Evolutionary conservation across 2,113 vertebrate species (phyloP).

Genomic region (Dunckerocampus dactyliophorus): DNA sequence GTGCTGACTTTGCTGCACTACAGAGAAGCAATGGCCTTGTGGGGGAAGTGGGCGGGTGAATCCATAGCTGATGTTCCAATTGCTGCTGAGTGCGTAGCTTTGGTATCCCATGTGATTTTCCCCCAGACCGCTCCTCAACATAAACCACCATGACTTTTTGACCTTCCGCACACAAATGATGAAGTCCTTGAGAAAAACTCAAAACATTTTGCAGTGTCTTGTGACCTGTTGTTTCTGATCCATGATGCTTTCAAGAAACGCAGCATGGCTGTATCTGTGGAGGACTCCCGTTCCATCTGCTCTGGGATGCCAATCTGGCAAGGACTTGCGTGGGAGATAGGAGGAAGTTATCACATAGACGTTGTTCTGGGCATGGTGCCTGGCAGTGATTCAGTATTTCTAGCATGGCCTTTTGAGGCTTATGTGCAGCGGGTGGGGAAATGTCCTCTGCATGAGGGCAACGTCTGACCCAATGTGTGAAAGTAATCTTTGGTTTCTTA

Average conservation of each 20-base stretch:
- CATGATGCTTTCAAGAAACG: constrained; percentile 50
- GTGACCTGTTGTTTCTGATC: constrained; percentile 56
- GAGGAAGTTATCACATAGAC: constrained; percentile 49
- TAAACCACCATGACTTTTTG: constrained; percentile 24
- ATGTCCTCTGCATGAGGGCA: constrained; percentile 23
- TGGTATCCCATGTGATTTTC: background rate
- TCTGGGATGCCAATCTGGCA: constrained; percentile 33
- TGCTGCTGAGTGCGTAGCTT: constrained; percentile 30
- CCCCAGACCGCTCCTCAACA: constrained; percentile 12
- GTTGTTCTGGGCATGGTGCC: constrained; percentile 50
- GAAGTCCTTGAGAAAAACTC: constrained; percentile 17
- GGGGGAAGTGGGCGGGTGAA: constrained; percentile 23
- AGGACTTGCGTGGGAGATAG: constrained; percentile 23
- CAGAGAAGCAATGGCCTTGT: constrained; percentile 49
- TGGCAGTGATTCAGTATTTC: constrained; percentile 53
- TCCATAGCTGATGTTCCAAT: constrained; percentile 22
- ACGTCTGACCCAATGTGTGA: constrained; percentile 51
- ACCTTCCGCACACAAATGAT: constrained; percentile 21
- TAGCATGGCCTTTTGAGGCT: constrained; percentile 43
- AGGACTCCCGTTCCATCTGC: constrained; percentile 55
- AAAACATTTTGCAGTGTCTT: constrained; percentile 25
- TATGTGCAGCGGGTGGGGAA: constrained; percentile 17
- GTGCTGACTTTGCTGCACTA: constrained; percentile 55
- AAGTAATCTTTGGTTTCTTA: constrained; percentile 43
- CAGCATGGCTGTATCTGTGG: constrained; percentile 33